Conservation (phyloP, 2,113 vertebrate genomes). For the Bos taurus region DNA sequence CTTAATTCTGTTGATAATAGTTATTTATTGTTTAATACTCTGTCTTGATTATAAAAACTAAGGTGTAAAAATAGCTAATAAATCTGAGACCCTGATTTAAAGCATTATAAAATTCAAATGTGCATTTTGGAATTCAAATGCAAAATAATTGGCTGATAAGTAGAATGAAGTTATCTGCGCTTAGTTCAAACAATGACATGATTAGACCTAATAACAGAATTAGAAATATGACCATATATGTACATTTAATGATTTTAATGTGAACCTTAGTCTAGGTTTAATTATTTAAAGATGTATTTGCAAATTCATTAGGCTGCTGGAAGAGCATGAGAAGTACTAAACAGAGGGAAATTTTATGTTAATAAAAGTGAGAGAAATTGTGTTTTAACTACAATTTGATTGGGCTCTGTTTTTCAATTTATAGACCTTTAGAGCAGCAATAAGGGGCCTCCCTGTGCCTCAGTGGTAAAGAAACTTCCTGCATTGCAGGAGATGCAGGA, state of each 20-base stretch:
- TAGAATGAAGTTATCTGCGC: not conserved
- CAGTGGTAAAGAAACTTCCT: not conserved
- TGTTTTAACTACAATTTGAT: not conserved
- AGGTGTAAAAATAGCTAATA: not conserved
- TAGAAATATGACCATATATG: not conserved
- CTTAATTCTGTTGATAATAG: not conserved
- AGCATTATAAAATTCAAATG: not conserved
- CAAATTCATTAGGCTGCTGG: not conserved
- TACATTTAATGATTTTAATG: not conserved
- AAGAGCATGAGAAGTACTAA: not conserved
- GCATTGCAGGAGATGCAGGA: not conserved
- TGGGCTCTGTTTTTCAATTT: not conserved
- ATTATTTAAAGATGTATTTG: not conserved
- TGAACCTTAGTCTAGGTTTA: not conserved
- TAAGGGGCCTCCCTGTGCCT: not conserved
- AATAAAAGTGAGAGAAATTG: constrained; percentile 6
- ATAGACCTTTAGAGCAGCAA: not conserved
- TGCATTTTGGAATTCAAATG: not conserved
- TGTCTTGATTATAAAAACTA: not conserved
- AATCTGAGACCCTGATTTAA: not conserved
- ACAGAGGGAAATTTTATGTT: not conserved
- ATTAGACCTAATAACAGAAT: not conserved
- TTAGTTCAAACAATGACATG: not conserved
- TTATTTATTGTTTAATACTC: not conserved
- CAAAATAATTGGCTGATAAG: not conserved